These are phyloP conservation scores for Cyphomyrus plagiostoma DNA, from an alignment of 2,113 vertebrate genomes.

Conservation along the genomic window DNA sequence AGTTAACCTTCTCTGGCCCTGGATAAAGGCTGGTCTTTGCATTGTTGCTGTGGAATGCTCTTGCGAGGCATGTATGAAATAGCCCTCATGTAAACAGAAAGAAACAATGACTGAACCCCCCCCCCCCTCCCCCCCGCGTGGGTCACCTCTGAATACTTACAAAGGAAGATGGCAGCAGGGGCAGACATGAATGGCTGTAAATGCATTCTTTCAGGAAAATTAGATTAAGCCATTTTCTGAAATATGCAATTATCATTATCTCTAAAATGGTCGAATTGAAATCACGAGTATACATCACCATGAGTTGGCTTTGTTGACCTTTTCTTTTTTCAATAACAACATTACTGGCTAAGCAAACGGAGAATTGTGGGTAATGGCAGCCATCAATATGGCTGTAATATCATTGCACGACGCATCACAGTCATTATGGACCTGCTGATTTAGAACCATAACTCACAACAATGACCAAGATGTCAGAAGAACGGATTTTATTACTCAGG, in stretches of 20 bases:
- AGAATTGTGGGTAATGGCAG: constrained; percentile 60
- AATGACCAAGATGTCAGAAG: constrained; percentile 57
- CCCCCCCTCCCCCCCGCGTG: constrained; percentile 33
- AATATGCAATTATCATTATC: constrained; percentile 49
- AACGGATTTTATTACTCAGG: constrained; percentile 55
- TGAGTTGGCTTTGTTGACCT: constrained; percentile 60
- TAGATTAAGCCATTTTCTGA: constrained; percentile 49
- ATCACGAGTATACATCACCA: constrained; percentile 60
- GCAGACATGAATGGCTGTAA: constrained; percentile 29
- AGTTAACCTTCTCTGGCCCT: neutral
- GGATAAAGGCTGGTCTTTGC: neutral
- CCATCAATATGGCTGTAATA: constrained; percentile 68
- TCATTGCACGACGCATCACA: constrained; percentile 62
- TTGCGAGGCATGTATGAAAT: neutral
- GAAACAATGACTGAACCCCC: constrained; percentile 20
- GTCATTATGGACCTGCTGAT: constrained; percentile 53
- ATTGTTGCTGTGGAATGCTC: neutral
- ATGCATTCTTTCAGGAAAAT: constrained; percentile 47
- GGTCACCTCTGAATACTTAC: constrained; percentile 46
- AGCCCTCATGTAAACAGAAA: constrained; percentile 28
- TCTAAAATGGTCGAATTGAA: constrained; percentile 58
- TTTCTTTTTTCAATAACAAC: constrained; percentile 42
- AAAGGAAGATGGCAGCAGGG: constrained; percentile 39
- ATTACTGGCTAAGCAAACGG: constrained; percentile 45
- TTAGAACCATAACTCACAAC: constrained; percentile 47